A percentile compares a stretch with the other conserved stretches of the same genome.
Conservation (phyloP, 2,888 invertebrate species). For the Odontocolon sp. region DNA sequence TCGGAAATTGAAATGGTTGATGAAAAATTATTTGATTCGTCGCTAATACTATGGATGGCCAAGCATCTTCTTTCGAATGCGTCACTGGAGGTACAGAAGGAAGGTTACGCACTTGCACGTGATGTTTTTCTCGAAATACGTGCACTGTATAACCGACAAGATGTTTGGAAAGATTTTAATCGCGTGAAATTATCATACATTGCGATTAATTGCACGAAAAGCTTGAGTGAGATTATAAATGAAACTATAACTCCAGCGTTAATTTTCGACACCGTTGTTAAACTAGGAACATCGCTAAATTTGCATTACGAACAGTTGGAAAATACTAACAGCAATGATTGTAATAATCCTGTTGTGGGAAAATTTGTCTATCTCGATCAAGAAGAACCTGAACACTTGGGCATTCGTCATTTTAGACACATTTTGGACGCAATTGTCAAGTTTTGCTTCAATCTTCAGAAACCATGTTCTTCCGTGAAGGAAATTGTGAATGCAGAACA, state of each 20-base stretch:
- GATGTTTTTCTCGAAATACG: too few species aligned
- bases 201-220: not conserved
- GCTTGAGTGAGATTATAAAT: not conserved
- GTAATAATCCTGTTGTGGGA: not conserved
- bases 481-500: not conserved
- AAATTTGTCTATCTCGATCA: constrained; percentile 15
- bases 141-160: too few species aligned
- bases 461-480: constrained; percentile 13
- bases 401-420: constrained; percentile 23
- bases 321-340: not conserved
- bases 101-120: constrained; percentile 7
- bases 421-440: constrained; percentile 21
- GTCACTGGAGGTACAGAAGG: not conserved
- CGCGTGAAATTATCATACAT: too few species aligned
- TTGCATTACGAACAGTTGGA: not conserved
- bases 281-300: not conserved
- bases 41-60: not conserved
- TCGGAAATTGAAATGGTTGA: not conserved
- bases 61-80: not conserved
- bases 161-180: too few species aligned
- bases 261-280: not conserved
- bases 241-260: not conserved
- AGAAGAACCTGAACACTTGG: not conserved
- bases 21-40: not conserved
- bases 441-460: constrained; percentile 12